Conservation (phyloP, 2,113 vertebrate species). For the Cyanoramphus novaezelandiae region DNA sequence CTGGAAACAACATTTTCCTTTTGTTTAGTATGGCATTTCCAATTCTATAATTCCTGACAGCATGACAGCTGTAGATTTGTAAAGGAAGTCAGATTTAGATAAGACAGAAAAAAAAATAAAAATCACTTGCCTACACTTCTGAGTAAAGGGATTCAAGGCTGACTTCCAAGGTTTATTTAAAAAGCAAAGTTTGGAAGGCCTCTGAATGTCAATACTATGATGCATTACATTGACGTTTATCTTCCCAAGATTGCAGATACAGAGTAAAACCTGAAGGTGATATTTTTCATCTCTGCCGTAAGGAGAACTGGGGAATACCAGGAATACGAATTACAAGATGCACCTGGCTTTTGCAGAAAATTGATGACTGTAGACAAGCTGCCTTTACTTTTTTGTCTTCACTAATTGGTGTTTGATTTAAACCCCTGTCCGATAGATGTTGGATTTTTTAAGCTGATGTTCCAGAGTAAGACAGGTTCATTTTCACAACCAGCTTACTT, state of each 20-base stretch:
- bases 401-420: neutral
- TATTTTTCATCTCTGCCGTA: constrained; percentile 10
- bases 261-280: neutral
- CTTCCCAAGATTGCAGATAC: neutral
- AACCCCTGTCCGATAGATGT: neutral
- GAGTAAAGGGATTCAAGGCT: neutral
- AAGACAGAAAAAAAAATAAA: neutral
- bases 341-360: neutral
- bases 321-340: neutral
- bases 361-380: neutral
- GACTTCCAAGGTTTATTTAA: neutral
- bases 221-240: neutral
- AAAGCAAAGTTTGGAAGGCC: neutral
- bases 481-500: neutral
- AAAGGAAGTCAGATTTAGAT: neutral
- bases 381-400: neutral
- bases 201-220: neutral
- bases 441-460: neutral
- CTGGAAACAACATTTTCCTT: neutral
- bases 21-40: neutral
- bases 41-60: neutral
- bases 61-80: neutral
- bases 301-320: neutral
- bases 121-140: neutral
- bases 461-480: neutral